A percentile compares a stretch with the other conserved stretches of the same genome.
These are phyloP conservation scores for Atractosteus spatula DNA, from an alignment of 2,113 vertebrate species.

Conservation along the genomic window DNA sequence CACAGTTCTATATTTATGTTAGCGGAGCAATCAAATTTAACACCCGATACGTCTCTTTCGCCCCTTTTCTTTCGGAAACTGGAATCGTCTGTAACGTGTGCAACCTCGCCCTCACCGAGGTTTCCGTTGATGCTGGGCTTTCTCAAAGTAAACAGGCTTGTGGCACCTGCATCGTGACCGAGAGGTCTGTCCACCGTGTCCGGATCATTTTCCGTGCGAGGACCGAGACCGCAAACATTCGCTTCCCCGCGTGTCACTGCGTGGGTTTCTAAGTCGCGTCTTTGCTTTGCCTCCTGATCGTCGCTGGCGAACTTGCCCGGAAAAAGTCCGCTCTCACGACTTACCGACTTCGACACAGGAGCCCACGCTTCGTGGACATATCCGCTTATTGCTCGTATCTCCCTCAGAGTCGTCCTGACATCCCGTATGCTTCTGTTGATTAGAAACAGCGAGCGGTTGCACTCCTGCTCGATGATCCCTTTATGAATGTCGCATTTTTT, in stretches of 20 bases:
- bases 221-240: too few relatives aligned
- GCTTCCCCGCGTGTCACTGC: too few relatives aligned
- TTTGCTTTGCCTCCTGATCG: too few relatives aligned
- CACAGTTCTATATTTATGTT: neutral
- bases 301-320: too few relatives aligned
- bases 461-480: constrained; percentile 16
- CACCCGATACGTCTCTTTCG: neutral
- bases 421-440: constrained; percentile 27
- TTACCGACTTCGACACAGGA: neutral
- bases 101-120: too few relatives aligned
- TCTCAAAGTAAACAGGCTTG: too few relatives aligned
- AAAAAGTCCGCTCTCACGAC: neutral
- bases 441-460: constrained; percentile 21
- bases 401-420: constrained; percentile 20
- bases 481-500: constrained; percentile 15
- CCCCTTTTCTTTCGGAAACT: neutral
- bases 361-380: constrained; percentile 20
- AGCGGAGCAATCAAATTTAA: neutral
- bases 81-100: too few relatives aligned
- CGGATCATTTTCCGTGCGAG: too few relatives aligned
- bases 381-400: constrained; percentile 34
- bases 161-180: too few relatives aligned
- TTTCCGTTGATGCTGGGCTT: too few relatives aligned
- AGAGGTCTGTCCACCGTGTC: too few relatives aligned
- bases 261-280: too few relatives aligned